A percentile compares a stretch with the other conserved stretches of the same genome.
These are phyloP conservation scores for Aurelia coerulea DNA, from an alignment of 30 jellyfish, hydroid and myxozoan genomes.

Conservation along the genomic window DNA sequence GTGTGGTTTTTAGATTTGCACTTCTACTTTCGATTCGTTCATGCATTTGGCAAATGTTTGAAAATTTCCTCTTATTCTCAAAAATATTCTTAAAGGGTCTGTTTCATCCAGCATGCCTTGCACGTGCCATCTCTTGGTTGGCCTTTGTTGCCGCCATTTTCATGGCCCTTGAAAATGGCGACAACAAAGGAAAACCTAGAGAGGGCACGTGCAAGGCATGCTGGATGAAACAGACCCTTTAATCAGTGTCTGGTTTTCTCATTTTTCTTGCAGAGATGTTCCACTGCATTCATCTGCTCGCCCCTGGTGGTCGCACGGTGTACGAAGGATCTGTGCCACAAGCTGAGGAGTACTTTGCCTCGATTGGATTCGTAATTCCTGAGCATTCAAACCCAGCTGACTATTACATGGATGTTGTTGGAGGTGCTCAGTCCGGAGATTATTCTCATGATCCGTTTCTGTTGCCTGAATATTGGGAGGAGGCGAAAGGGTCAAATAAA, in stretches of 20 bases:
- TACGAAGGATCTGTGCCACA: constrained; percentile 53
- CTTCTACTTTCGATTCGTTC: too few relatives aligned
- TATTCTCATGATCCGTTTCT: constrained; percentile 44
- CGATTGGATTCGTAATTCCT: constrained; percentile 41
- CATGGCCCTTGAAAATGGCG: too few relatives aligned
- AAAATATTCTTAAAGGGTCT: too few relatives aligned
- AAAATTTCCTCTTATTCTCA: too few relatives aligned
- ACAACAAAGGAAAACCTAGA: too few relatives aligned
- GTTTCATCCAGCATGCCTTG: too few relatives aligned
- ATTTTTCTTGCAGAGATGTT: constrained; percentile 44
- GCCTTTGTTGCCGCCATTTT: too few relatives aligned
- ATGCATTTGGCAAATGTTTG: too few relatives aligned
- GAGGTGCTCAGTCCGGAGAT: constrained; percentile 52
- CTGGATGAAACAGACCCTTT: too few relatives aligned
- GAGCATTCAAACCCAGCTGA: constrained; percentile 71
- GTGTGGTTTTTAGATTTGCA: too few relatives aligned
- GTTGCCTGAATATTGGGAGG: constrained; percentile 50
- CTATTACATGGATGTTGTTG: constrained; percentile 67
- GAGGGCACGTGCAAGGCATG: too few relatives aligned
- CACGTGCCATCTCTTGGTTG: too few relatives aligned
- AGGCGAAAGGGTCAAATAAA: constrained; percentile 5
- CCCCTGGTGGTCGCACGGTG: constrained; percentile 68
- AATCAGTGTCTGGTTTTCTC: neutral
- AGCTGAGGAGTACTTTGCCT: constrained; percentile 44
- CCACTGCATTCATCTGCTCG: constrained; percentile 53